These are phyloP conservation scores for Hemithea aestivaria DNA, from an alignment of 2,888 invertebrate species.

Conservation along the genomic window DNA sequence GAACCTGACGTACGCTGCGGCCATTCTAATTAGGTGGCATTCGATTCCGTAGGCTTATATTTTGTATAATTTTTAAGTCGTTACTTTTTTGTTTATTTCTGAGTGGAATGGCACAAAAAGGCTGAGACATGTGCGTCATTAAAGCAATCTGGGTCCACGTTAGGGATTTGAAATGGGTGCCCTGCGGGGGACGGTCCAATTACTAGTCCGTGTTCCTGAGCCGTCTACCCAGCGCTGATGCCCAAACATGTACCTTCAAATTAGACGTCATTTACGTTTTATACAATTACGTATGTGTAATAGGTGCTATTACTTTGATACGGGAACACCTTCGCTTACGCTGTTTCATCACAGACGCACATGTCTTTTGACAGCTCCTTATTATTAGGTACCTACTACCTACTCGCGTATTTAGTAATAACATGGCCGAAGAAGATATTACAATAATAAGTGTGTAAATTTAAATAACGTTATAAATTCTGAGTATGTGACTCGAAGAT, in stretches of 20 bases:
- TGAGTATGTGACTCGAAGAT: too few relatives aligned
- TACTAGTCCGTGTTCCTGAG: constrained; percentile 52
- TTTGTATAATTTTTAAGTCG: constrained; percentile 1
- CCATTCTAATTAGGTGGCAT: constrained; percentile 3
- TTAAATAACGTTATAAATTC: too few relatives aligned
- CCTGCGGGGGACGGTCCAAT: constrained; percentile 57
- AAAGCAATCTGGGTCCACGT: constrained; percentile 55
- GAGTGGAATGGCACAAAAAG: constrained; percentile 50
- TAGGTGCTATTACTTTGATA: too few relatives aligned
- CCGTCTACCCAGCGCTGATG: constrained; percentile 25
- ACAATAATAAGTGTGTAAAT: too few relatives aligned
- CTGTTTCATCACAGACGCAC: too few relatives aligned
- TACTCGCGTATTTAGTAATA: too few relatives aligned
- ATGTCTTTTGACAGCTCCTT: too few relatives aligned
- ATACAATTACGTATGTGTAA: too few relatives aligned
- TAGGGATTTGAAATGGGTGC: constrained; percentile 56
- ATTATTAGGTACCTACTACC: too few relatives aligned
- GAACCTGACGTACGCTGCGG: background rate
- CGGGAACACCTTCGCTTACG: too few relatives aligned
- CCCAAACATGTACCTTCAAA: constrained; percentile 22
- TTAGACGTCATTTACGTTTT: constrained; percentile 25
- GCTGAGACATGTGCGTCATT: constrained; percentile 59
- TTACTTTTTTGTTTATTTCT: constrained; percentile 13
- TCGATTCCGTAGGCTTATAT: background rate
- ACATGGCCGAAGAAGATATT: too few relatives aligned